These are phyloP conservation scores for Alectoris magna DNA, from an alignment of 2,797 vertebrate species.

Conservation along the genomic window DNA sequence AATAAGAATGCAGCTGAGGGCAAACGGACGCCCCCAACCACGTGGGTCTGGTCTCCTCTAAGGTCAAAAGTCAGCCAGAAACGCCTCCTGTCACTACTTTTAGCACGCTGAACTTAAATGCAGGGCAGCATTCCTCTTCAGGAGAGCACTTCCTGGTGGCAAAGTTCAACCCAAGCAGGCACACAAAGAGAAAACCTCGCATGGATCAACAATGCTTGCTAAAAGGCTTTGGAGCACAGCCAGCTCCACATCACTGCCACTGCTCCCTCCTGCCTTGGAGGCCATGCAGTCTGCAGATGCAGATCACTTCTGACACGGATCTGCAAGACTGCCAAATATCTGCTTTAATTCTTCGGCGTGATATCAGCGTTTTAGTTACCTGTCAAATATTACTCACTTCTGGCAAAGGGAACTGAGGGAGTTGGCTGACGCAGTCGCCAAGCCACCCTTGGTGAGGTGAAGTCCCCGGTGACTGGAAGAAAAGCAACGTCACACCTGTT, in stretches of 20 bases:
- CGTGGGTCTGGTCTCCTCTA: background rate
- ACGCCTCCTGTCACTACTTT: background rate
- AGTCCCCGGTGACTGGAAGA: too few relatives aligned
- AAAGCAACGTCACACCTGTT: too few relatives aligned
- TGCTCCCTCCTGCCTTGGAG: background rate
- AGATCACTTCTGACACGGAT: background rate
- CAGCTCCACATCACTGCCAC: background rate
- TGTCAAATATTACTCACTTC: background rate
- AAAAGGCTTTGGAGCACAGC: background rate
- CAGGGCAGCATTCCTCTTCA: too few relatives aligned
- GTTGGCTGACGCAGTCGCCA: too few relatives aligned
- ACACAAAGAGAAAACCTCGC: background rate
- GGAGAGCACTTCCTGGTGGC: background rate
- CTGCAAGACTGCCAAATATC: background rate
- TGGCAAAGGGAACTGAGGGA: background rate
- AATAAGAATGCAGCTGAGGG: accelerated
- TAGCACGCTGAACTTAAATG: background rate
- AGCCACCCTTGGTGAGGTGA: too few relatives aligned
- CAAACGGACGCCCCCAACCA: accelerated
- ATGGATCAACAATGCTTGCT: accelerated
- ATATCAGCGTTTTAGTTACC: background rate
- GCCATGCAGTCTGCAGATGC: background rate
- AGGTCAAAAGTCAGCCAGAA: background rate
- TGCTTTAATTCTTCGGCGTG: accelerated
- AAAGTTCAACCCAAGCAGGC: background rate